Evolutionary conservation across 2,113 vertebrate species (phyloP), one percentile per base, ranked within the genome.

Genomic region (Isurus oxyrinchus): DNA sequence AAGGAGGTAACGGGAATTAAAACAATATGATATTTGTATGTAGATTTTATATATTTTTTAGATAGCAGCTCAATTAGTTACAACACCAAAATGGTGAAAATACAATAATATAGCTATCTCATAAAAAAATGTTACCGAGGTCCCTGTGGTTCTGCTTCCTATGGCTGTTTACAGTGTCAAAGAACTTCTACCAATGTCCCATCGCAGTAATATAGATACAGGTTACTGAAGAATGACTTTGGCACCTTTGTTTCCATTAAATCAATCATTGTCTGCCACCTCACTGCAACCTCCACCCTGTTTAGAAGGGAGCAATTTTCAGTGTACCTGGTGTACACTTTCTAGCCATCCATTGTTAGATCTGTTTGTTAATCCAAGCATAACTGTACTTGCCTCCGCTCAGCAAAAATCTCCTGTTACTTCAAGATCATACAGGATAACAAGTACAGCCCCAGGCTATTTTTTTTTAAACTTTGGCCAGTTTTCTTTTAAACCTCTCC

Each of bases 1-100:
- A 98, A 98, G 97, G 97, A 99, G 97, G 99, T 99, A 98, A 97
- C 97, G 96, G 96, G 97, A 97, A 97, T 96, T 97, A 96, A 96
- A 97, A 66, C 97, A 96, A 87, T 97, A 96, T 97, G 96, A 97
- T 97, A 94, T 97, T 96, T 97, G 40, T 69, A 95, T 31, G 7
- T 69, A 53, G 27, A 90, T 90, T 69, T 53, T 25, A 95, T 14
- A 21, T 72, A 6, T 59, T 59, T 27, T 72, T 53, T 44, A 49
- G 93, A 69, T 67, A 66, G 35, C 35, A 67, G 44, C 14, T 72
- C 27, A 69, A 27, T 95, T 95, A 53, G 44, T 69, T 95, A 27
- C 25, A 72, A 95, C 55, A 72, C 11, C 5, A 6, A 53, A 95
- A 55, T 72, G 6, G 66, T 95, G 25, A 66, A 95, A 44, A 25